Conservation (phyloP, 2,113 vertebrate species). For the Chloropsis cyanopogon region DNA sequence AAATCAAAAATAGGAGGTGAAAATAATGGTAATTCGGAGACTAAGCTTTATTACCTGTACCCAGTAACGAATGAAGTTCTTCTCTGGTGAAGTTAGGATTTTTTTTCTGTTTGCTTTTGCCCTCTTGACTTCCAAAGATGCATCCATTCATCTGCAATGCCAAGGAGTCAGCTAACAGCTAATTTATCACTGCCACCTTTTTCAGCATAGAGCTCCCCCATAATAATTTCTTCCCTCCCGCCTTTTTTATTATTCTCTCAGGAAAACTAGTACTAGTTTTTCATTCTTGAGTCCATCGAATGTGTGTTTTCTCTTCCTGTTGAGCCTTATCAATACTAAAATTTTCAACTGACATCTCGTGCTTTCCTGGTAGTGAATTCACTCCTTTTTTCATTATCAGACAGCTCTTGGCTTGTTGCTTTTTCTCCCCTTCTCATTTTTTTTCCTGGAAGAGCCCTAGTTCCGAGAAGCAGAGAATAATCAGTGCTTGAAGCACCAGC, state of each 20-base stretch:
- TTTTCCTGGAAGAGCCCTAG: not conserved
- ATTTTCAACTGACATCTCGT: not conserved
- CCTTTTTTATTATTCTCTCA: not conserved
- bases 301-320: not conserved
- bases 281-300: not conserved
- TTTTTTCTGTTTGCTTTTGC: not conserved
- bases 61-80: not conserved
- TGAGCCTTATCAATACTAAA: not conserved
- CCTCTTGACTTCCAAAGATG: not conserved
- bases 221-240: too few species aligned
- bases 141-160: not conserved
- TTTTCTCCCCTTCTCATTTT: not conserved
- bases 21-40: not conserved
- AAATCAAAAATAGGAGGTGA: not conserved
- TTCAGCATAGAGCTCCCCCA: not conserved
- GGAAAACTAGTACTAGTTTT: not conserved
- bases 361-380: not conserved
- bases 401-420: not conserved
- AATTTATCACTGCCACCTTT: not conserved
- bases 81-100: not conserved
- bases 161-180: not conserved
- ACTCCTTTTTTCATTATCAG: not conserved
- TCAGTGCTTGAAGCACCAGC: not conserved
- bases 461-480: not conserved
- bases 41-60: not conserved